Percentiles rank a stretch among this genome's conserved stretches.
Evolutionary conservation across 53 echinoderm and acorn worm genomes (phyloP).

Genomic region (Apostichopus leukothele): DNA sequence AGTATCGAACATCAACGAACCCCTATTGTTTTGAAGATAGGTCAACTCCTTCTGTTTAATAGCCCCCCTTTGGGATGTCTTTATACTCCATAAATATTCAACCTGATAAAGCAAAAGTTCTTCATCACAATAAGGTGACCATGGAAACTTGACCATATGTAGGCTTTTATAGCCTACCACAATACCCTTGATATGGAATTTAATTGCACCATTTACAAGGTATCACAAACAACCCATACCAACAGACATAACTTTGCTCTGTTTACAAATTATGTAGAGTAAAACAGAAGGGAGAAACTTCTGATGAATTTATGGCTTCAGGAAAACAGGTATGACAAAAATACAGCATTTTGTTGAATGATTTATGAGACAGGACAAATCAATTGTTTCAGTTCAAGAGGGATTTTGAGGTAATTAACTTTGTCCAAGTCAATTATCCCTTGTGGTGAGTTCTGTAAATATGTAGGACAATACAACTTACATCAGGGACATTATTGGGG

Average conservation of each 20-base stretch:
- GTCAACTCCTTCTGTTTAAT: not conserved
- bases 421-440: too few relatives aligned
- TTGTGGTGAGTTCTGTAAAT: too few relatives aligned
- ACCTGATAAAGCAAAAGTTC: not conserved
- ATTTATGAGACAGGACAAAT: not conserved
- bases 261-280: too few relatives aligned
- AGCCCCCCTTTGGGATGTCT: not conserved
- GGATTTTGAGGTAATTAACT: too few relatives aligned
- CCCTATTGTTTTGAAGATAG: not conserved
- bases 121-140: not conserved
- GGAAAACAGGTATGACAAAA: not conserved
- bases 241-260: too few relatives aligned
- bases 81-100: too few relatives aligned
- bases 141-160: constrained; percentile 18
- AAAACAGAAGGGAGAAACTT: not conserved
- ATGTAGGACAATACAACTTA: too few relatives aligned
- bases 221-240: too few relatives aligned
- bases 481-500: too few relatives aligned
- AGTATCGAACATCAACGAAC: not conserved
- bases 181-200: constrained; percentile 22
- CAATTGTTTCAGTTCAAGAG: not conserved
- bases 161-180: constrained; percentile 28
- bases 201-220: not conserved
- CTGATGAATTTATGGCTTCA: constrained; percentile 27
- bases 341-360: not conserved